Base-by-base conservation (phyloP, 2,797 vertebrate genomes). In the Hemibagrus guttatus region DNA sequence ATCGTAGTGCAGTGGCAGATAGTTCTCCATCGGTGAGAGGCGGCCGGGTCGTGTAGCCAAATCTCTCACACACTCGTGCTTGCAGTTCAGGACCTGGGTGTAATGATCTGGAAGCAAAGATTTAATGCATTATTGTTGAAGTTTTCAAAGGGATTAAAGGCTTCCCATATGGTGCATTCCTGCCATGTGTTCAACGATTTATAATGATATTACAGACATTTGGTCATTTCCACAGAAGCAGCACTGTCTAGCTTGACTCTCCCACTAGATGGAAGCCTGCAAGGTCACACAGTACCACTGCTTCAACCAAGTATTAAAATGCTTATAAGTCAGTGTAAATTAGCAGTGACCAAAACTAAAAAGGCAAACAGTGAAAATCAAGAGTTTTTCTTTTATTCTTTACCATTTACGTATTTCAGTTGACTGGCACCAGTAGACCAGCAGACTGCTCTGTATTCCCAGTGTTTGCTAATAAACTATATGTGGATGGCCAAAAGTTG, bases 1-100 rank as follows among this genome's bases (percentile, higher is more conserved):
- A 94, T 99, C 98, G 0, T 98, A 99, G 90, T 99, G 98, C 84
- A 98, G 95, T 14, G 98, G 98, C 79, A 99, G 96, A 92, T 97
- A 99, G 92, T 98, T 99, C 89, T 99, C 97, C 2, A 99, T 97
- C 3, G 98, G 97, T 0, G 97, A 98, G 84, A 98, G 96, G 3
- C 98, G 97, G 1, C 98, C 98, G 0, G 98, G 98, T 0, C 97
- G 96, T 0, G 97, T 99, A 54, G 98, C 96, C 0, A 99, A 96
- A 58, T 99, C 97, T 90, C 98, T 92, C 58, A 99, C 96, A 1
- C 98, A 99, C 89, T 98, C 97, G 0, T 99, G 98, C 66, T 98
- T 95, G 92, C 98, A 99, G 89, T 96, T 95, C 87, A 99, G 92
- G 42, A 99, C 94, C 93, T 98, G 98, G 90, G 97, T 95, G 92